Percentiles rank a stretch among this genome's conserved stretches.
These are phyloP conservation scores for Oreochromis tanganicae DNA, from an alignment of 2,113 vertebrate species.

Conservation along the genomic window DNA sequence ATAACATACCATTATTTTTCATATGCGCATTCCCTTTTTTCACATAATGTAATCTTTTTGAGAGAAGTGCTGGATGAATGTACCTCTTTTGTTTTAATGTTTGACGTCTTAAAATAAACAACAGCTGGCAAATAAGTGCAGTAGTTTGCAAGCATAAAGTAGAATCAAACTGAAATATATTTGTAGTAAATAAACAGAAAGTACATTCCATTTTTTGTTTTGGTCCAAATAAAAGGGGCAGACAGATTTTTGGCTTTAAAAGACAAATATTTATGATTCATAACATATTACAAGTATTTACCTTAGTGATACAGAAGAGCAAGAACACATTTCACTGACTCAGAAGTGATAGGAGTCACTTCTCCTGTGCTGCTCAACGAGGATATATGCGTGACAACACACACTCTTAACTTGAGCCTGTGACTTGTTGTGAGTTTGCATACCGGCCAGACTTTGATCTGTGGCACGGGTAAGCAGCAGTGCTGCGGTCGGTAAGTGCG, in stretches of 20 bases:
- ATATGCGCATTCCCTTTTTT: neutral
- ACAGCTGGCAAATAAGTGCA: neutral
- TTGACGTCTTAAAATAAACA: neutral
- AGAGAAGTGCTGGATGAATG: neutral
- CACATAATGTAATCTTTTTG: neutral
- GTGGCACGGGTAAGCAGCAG: neutral
- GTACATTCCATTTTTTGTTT: neutral
- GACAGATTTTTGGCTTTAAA: neutral
- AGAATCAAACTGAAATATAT: neutral
- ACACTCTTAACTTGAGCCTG: neutral
- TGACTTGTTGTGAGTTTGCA: slow-evolving; percentile 19
- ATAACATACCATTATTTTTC: neutral
- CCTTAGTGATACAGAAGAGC: neutral
- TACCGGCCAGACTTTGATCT: slow-evolving; percentile 25
- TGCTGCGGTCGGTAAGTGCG: neutral
- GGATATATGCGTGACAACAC: neutral
- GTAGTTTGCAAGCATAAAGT: neutral
- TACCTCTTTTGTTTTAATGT: neutral
- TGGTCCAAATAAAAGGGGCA: neutral
- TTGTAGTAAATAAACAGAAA: neutral
- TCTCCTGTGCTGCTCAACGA: neutral
- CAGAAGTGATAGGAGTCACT: neutral
- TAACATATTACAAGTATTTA: neutral
- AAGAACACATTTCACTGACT: neutral
- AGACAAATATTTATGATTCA: neutral